Evolutionary conservation across 2,888 invertebrate species (phyloP).

Genomic region (Trichogramma evanescens): DNA sequence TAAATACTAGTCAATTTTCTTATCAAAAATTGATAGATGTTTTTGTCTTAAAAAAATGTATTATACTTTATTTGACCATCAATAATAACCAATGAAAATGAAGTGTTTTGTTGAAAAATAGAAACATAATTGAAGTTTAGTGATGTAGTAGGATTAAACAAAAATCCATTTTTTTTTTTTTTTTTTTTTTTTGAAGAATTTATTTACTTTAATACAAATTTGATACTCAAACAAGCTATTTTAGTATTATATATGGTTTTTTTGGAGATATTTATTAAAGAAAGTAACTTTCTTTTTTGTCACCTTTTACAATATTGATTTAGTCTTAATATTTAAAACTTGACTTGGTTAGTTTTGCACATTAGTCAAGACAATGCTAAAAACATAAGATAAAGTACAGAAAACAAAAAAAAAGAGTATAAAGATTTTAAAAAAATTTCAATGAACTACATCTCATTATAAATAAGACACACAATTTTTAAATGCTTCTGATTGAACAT

Average conservation of each 20-base stretch:
- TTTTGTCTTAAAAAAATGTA: not conserved
- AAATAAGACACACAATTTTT: too few species aligned
- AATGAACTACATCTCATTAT: too few species aligned
- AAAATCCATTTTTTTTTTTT: not conserved
- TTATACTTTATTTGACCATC: not conserved
- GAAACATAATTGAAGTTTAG: not conserved
- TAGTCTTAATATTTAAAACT: conserved; percentile 8
- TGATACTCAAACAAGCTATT: conserved; percentile 42
- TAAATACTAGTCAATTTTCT: conserved; percentile 9
- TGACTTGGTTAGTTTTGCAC: conserved; percentile 16
- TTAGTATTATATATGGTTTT: conserved; percentile 22
- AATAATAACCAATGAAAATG: not conserved
- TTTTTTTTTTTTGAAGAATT: conserved; percentile 31
- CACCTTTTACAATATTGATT: conserved; percentile 17
- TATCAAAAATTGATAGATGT: conserved; percentile 12
- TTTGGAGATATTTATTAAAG: conserved; percentile 1
- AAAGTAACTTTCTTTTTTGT: conserved; percentile 33
- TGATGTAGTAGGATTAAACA: not conserved
- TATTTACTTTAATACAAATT: conserved; percentile 46
- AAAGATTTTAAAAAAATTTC: too few species aligned
- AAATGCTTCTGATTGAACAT: too few species aligned
- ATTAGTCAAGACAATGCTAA: conserved; percentile 16
- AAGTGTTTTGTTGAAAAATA: not conserved
- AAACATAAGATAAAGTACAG: conserved; percentile 22
- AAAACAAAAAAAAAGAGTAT: conserved; percentile 18